Evolutionary conservation across 2,888 invertebrate genomes (phyloP), one percentile per base, ranked within the genome.

Genomic region (Eledona agricola): DNA sequence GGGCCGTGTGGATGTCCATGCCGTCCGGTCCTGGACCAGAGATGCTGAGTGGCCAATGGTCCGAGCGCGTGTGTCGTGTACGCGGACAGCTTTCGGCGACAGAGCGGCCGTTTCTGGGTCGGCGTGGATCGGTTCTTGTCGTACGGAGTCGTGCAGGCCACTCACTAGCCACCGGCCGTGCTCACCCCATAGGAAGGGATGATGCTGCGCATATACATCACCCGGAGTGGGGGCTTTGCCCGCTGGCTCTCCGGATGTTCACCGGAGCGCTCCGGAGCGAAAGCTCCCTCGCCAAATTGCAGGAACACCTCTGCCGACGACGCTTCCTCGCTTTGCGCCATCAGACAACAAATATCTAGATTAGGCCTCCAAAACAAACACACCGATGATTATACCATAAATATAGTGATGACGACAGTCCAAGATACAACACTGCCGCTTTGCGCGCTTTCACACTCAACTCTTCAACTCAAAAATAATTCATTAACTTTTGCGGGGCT

Each of bases 91-190:
- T 62, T 62, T 66, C 62, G 63, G 59, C 60, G 63, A 60, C 54
- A 37, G 35, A 47, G 47, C 47, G 54, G 55, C 55, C 55, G 55
- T 55, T 55, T 55, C 55, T 55, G 50, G 51, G 58, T 70, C 71
- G 70, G 65, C 34, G 54, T 22, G 34, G 25, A 45, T 67, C 71
- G 71, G 60, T 42, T 15, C 19, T 7, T 42, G 28, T 70, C 72
- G 72, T 54, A 26, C 38, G 50, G 47, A 43, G 55, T 72, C 73
- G 73, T 61, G 66, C 69, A 70, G 75, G 76, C 75, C 75, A 75
- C 74, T 75, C 73, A 71, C 74, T 77, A 78, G 79, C 81, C 81
- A 80, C 76, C 80, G 80, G 80, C 79, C 78, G 73, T 72, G 71
- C 73, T 74, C 66, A 76, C 77, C 78, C 78, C 76, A 74, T 78